Evolutionary conservation across 2,888 invertebrate species (phyloP).

Genomic region (Dolichopus griseipennis): DNA sequence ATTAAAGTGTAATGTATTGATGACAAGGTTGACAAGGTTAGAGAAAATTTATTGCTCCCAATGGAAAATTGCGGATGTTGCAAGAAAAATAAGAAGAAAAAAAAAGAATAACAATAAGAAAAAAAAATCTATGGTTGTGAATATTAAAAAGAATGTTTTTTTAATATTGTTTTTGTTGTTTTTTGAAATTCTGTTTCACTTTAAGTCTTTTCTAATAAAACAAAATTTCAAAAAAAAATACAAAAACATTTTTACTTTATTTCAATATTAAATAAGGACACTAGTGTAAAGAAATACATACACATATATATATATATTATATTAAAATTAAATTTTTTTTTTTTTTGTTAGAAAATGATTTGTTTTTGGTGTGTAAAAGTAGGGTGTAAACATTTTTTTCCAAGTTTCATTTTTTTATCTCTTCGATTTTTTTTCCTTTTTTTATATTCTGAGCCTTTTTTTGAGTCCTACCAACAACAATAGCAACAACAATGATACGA

Average conservation of each 20-base stretch:
- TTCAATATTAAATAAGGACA: background rate
- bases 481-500: background rate
- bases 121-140: background rate
- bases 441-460: too few species aligned
- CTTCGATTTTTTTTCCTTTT: too few species aligned
- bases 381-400: background rate
- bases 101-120: background rate
- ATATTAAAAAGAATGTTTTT: background rate
- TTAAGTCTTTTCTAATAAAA: background rate
- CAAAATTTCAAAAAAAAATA: too few species aligned
- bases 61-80: constrained; percentile 8
- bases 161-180: background rate
- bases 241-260: background rate
- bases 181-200: background rate
- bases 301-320: background rate
- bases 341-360: background rate
- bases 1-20: constrained; percentile 20
- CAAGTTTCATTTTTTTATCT: background rate
- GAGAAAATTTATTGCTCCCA: constrained; percentile 18
- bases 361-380: background rate
- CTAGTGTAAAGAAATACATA: background rate
- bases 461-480: background rate
- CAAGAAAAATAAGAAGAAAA: background rate
- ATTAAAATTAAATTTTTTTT: too few species aligned
- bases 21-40: constrained; percentile 18